Evolutionary conservation across 37 sponge, comb jelly and placozoan species (phyloP).

Genomic region (Cliona cf. orientalis): DNA sequence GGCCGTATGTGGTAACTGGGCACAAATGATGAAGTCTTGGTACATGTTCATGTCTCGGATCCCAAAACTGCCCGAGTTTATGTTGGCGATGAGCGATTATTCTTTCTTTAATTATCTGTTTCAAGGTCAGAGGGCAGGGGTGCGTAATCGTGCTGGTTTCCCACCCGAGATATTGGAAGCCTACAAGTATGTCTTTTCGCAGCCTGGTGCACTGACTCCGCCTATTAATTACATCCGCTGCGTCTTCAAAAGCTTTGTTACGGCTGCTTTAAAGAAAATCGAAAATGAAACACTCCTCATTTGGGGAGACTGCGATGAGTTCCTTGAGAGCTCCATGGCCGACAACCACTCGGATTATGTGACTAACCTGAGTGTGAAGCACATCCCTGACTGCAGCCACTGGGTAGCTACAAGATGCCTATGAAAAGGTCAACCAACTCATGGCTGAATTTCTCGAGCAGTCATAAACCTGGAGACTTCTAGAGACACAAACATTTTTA

Average conservation of each 20-base stretch:
- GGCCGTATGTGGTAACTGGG: background rate
- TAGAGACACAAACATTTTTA: too few species aligned
- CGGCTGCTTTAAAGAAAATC: background rate
- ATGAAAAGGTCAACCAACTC: background rate
- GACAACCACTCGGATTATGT: constrained; percentile 4
- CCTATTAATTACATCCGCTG: constrained; percentile 75
- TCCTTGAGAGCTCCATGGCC: constrained; percentile 2
- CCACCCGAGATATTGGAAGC: constrained; percentile 52
- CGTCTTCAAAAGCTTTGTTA: background rate
- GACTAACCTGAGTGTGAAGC: constrained; percentile 5
- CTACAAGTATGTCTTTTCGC: constrained; percentile 73
- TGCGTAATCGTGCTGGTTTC: constrained; percentile 17
- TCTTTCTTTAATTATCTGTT: constrained; percentile 12
- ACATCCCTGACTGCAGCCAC: constrained; percentile 4
- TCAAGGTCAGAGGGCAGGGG: constrained; percentile 29
- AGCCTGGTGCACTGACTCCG: constrained; percentile 59
- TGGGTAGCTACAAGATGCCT: background rate
- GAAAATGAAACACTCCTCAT: constrained; percentile 3
- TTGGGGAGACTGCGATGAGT: constrained; percentile 19
- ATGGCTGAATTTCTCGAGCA: constrained; percentile 6
- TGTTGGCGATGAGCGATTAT: constrained; percentile 56
- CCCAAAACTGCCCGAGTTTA: constrained; percentile 69
- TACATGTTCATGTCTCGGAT: constrained; percentile 55
- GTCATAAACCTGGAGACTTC: too few species aligned
- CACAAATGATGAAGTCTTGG: constrained; percentile 38